Evolutionary conservation across 2,888 invertebrate species (phyloP).

Genomic region (Dione vanillae): DNA sequence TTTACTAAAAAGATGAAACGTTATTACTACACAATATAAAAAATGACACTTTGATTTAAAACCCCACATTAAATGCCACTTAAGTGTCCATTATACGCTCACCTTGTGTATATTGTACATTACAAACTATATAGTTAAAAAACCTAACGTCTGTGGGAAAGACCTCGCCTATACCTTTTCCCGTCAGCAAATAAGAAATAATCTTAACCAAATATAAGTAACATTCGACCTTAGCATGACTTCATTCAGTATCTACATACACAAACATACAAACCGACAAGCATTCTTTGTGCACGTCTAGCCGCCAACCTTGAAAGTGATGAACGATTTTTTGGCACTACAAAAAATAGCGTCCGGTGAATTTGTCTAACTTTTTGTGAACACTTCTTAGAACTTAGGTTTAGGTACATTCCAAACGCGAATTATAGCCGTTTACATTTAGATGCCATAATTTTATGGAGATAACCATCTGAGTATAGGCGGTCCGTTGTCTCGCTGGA

Average conservation of each 20-base stretch:
- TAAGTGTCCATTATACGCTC: constrained; percentile 15
- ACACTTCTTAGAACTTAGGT: constrained; percentile 73
- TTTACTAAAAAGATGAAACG: not conserved
- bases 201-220: constrained; percentile 63
- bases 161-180: constrained; percentile 45
- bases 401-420: constrained; percentile 70
- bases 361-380: constrained; percentile 81
- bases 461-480: constrained; percentile 69
- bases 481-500: constrained; percentile 49
- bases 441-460: constrained; percentile 74
- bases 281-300: constrained; percentile 81
- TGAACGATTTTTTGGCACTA: constrained; percentile 76
- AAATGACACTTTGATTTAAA: constrained; percentile 13
- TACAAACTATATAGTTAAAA: constrained; percentile 22
- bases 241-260: constrained; percentile 62
- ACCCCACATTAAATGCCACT: constrained; percentile 8
- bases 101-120: constrained; percentile 24
- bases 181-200: constrained; percentile 67
- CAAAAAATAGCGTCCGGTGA: constrained; percentile 77
- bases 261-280: constrained; percentile 73
- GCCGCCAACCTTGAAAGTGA: constrained; percentile 76
- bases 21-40: constrained; percentile 4
- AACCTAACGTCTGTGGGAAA: constrained; percentile 44
- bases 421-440: constrained; percentile 68
- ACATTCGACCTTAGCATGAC: constrained; percentile 78